Base-by-base conservation (phyloP, 2,888 invertebrate species). In the Parapristionchus giblindavisi region DNA sequence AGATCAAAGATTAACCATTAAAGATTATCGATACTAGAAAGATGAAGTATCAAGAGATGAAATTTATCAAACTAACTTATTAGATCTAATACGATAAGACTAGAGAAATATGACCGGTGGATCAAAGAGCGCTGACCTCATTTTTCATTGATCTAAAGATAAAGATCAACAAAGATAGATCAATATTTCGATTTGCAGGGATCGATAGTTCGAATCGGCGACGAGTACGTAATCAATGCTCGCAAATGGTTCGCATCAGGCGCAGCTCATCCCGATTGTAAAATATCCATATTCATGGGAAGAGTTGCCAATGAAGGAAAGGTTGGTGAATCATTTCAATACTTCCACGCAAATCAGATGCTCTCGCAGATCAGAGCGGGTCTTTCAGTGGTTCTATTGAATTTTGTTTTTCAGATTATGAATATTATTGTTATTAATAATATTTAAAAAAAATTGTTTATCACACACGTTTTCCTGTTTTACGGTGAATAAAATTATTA, bases 211-310 rank as follows among this genome's bases (percentile, higher is more conserved):
- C 81, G 88, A 54, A 88, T 89, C 34, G 89, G 89, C 0, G 85
- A 89, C 76, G 80, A 87, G 43, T 90, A 89, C 79, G 82, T 90
- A 1, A 85, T 90, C 66, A 90, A 90, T 79, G 89, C 90, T 1
- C 86, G 87, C 75, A 90, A 90, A 78, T 90, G 90, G 90, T 90
- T 89, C 88, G 89, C 88, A n/a, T 89, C 89, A 84, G 89, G 89
- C 77, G 90, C 89, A 6, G 81, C 88, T 51, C 88, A 90, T 83
- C 89, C 90, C 3, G 77, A 88, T 3, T 90, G 90, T 83, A 88
- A 89, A 76, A 76, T 90, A 38, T 87, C 87, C 82, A 87, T 90
- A 61, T 90, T 90, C 80, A 90, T 90, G 90, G 90, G 90, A 27
- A 89, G 89, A 79, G 89, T 85, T 0, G 76, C 79, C n/a, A 24